Conservation (phyloP, 2,113 vertebrate species). For the Pithys albifrons region DNA sequence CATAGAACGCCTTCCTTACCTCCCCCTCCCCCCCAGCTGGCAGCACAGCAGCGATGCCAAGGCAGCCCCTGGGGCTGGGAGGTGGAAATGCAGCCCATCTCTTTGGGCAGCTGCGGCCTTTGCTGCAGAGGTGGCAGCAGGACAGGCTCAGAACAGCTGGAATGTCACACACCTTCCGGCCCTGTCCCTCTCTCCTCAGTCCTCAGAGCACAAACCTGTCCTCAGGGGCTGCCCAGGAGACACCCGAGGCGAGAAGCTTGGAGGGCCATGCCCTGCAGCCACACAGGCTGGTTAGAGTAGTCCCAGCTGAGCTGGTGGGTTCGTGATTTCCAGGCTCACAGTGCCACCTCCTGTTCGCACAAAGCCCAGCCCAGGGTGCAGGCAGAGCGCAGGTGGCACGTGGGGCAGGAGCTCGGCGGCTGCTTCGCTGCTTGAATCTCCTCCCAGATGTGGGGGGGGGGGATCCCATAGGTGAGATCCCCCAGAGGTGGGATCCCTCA, state of each 20-base stretch:
- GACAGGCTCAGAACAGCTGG: not conserved
- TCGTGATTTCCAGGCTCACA: conserved; percentile 1
- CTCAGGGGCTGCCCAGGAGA: not conserved
- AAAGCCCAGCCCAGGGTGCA: accelerated
- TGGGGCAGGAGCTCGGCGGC: not conserved
- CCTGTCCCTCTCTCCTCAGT: not conserved
- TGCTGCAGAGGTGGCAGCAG: not conserved
- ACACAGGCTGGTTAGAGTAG: not conserved
- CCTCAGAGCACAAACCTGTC: not conserved
- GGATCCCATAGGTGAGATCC: no score
- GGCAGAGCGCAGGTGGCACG: not conserved
- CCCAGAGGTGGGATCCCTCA: no score
- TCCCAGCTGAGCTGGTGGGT: not conserved
- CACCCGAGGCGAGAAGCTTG: not conserved
- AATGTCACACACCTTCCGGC: not conserved
- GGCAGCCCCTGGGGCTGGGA: not conserved
- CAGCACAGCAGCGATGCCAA: accelerated
- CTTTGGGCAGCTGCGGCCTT: not conserved
- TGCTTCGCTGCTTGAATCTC: not conserved
- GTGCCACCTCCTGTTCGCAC: conserved; percentile 42
- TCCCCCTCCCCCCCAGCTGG: not conserved
- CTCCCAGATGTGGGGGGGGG: not conserved
- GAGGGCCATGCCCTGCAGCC: not conserved
- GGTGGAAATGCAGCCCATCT: not conserved
- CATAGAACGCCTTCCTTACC: not conserved